Evolutionary conservation across 1,140 invertebrate genomes (phyloP).

Genomic region (Aradophagus sp.): DNA sequence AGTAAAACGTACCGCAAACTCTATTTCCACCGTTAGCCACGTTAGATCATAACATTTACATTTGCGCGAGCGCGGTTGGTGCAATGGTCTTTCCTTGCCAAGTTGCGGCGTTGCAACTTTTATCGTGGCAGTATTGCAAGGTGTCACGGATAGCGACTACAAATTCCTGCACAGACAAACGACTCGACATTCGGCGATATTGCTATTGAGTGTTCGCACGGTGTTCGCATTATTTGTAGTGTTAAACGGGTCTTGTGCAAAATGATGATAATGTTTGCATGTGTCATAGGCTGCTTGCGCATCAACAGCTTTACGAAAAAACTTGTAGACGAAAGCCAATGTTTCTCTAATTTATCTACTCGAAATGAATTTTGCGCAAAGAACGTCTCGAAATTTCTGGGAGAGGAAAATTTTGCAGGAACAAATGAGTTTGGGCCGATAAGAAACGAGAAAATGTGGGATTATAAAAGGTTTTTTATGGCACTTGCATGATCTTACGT

Average conservation of each 20-base stretch:
- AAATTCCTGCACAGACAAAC: conserved; percentile 44
- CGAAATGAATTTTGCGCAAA: not conserved
- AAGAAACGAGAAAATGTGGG: conserved; percentile 6
- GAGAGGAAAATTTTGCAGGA: not conserved
- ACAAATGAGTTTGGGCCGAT: conserved; percentile 6
- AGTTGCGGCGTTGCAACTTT: conserved; percentile 47
- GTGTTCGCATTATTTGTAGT: conserved; percentile 30
- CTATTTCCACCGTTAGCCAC: conserved; percentile 51
- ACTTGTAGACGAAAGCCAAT: too few relatives aligned
- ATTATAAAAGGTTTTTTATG: conserved; percentile 20
- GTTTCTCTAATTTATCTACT: conserved; percentile 30
- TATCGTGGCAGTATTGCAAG: conserved; percentile 50
- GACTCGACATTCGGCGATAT: conserved; percentile 47
- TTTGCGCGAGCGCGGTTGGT: conserved; percentile 34
- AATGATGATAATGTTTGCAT: conserved; percentile 18
- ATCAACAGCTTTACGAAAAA: too few relatives aligned
- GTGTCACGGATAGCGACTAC: conserved; percentile 45
- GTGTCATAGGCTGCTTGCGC: too few relatives aligned
- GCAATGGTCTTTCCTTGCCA: conserved; percentile 44
- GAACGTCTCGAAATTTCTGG: too few relatives aligned
- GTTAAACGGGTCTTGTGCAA: conserved; percentile 36
- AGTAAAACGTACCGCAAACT: conserved; percentile 42
- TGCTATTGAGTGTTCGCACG: conserved; percentile 33
- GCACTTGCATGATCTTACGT: conserved; percentile 27
- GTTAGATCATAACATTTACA: conserved; percentile 55